These are phyloP conservation scores for Dunckerocampus dactyliophorus DNA, from an alignment of 2,113 vertebrate species.

Conservation along the genomic window DNA sequence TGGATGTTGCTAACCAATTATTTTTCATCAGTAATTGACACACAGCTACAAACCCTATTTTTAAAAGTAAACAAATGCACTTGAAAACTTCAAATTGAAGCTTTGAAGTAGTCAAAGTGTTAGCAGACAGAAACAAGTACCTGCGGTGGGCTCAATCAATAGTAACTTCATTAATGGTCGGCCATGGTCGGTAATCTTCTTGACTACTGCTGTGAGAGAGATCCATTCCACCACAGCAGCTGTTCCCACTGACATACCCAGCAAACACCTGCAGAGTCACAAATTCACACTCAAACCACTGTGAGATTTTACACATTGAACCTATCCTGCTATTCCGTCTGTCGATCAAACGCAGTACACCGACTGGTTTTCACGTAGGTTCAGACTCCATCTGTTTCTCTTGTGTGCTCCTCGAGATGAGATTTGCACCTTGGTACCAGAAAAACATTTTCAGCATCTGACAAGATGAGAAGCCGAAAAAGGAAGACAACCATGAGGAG, in stretches of 20 bases:
- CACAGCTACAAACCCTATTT: conserved; percentile 34
- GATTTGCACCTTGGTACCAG: conserved; percentile 37
- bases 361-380: conserved; percentile 20
- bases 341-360: conserved; percentile 24
- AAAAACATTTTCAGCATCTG: not conserved
- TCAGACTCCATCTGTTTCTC: conserved; percentile 23
- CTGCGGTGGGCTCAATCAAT: conserved; percentile 64
- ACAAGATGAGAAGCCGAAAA: not conserved
- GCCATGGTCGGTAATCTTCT: conserved; percentile 62
- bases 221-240: conserved; percentile 58
- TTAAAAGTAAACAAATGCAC: conserved; percentile 49
- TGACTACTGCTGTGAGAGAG: conserved; percentile 60
- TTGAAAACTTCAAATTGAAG: conserved; percentile 52
- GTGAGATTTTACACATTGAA: conserved; percentile 29
- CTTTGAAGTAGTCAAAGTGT: conserved; percentile 50
- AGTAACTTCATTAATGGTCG: conserved; percentile 70
- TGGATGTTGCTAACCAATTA: conserved; percentile 20
- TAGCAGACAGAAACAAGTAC: conserved; percentile 61
- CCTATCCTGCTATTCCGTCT: conserved; percentile 25
- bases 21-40: conserved; percentile 36
- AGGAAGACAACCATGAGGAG: not conserved
- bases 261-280: conserved; percentile 46
- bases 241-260: conserved; percentile 60
- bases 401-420: conserved; percentile 32
- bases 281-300: conserved; percentile 44